Evolutionary conservation across 2,797 vertebrate genomes (phyloP).

Genomic region (Pelochelys cantorii): DNA sequence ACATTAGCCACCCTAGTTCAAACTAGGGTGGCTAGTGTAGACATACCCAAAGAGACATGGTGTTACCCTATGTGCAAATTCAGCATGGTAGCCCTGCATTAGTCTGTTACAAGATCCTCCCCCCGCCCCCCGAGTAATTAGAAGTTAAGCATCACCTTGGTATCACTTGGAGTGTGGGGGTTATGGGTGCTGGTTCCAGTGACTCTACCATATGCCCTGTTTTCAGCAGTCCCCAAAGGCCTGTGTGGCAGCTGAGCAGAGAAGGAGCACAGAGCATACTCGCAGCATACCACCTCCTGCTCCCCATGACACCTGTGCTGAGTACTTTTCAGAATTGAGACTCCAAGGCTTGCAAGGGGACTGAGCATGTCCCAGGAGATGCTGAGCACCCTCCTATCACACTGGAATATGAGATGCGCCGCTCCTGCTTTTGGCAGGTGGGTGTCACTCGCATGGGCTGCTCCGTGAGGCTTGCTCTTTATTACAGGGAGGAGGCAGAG

Average conservation of each 20-base stretch:
- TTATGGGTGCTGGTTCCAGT: neutral
- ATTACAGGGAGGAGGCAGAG: neutral
- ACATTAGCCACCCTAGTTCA: no score
- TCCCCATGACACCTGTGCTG: neutral
- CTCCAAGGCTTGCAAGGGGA: neutral
- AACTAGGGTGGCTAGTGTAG: no score
- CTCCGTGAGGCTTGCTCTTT: neutral
- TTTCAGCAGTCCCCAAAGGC: neutral
- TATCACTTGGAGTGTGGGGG: neutral
- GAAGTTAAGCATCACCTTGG: neutral
- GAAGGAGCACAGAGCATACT: neutral
- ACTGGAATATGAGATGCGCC: neutral
- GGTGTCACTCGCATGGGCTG: neutral
- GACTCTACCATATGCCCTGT: neutral
- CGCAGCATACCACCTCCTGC: neutral
- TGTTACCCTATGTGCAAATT: neutral
- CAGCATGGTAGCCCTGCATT: neutral
- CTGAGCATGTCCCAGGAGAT: neutral
- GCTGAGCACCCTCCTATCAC: neutral
- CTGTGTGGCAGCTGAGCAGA: neutral
- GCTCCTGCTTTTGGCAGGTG: neutral
- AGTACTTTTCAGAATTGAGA: neutral
- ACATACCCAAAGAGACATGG: no score
- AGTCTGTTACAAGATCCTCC: neutral
- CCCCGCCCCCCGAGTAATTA: neutral